These are phyloP conservation scores for Anabas testudineus DNA, from an alignment of 2,797 vertebrate species.

Conservation along the genomic window DNA sequence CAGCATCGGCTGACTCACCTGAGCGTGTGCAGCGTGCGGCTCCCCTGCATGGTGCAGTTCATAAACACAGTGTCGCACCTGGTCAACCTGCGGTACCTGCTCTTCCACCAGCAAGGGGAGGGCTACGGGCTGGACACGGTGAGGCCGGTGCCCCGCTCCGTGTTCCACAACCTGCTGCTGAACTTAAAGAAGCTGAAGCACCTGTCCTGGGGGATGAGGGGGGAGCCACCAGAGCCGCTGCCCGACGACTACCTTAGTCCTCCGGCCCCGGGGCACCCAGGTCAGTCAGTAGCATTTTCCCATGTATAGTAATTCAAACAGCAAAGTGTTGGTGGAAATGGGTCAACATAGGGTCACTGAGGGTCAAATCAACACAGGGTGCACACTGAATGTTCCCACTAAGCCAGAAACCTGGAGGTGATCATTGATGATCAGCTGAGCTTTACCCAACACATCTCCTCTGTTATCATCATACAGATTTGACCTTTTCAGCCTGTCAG, in stretches of 20 bases:
- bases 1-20: constrained; percentile 61
- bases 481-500: too few species aligned
- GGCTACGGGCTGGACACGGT: constrained; percentile 66
- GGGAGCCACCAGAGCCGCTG: constrained; percentile 64
- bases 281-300: constrained; percentile 8
- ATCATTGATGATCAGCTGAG: too few species aligned
- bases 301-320: too few species aligned
- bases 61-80: constrained; percentile 48
- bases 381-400: too few species aligned
- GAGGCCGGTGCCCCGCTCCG: constrained; percentile 58
- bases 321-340: too few species aligned
- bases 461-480: too few species aligned
- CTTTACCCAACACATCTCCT: too few species aligned
- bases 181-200: constrained; percentile 59
- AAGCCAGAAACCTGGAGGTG: too few species aligned
- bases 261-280: constrained; percentile 49
- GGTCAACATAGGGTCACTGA: too few species aligned
- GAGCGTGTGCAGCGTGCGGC: constrained; percentile 72
- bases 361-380: too few species aligned
- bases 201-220: constrained; percentile 77
- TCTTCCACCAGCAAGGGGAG: constrained; percentile 72
- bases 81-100: constrained; percentile 65
- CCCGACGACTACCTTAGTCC: constrained; percentile 71
- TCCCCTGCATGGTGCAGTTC: constrained; percentile 61
- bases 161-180: constrained; percentile 67